These are phyloP conservation scores for Scaptomyza parva DNA, from an alignment of 2,888 invertebrate genomes.

Conservation along the genomic window DNA sequence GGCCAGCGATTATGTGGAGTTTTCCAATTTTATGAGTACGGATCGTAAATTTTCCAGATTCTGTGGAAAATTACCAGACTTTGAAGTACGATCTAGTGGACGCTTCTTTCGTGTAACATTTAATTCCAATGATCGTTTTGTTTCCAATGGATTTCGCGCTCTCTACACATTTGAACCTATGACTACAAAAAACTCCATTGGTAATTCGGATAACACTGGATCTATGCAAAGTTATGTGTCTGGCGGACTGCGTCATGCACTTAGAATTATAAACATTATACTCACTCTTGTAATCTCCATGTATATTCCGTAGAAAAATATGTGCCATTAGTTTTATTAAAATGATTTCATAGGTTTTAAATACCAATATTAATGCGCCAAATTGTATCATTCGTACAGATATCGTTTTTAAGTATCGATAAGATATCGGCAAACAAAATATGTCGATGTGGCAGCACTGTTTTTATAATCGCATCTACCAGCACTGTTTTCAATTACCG, in stretches of 20 bases:
- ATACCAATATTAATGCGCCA: neutral
- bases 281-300: slow-evolving; percentile 5
- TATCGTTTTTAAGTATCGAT: neutral
- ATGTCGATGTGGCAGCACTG: slow-evolving; percentile 6
- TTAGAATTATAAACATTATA: neutral
- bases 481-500: slow-evolving; percentile 36
- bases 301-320: neutral
- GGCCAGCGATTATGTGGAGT: slow-evolving; percentile 97
- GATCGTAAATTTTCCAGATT: slow-evolving; percentile 95
- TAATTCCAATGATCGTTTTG: slow-evolving; percentile 96
- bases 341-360: neutral
- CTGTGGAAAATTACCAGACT: slow-evolving; percentile 90
- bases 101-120: slow-evolving; percentile 98
- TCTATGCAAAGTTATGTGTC: slow-evolving; percentile 77
- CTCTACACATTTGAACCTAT: slow-evolving; percentile 91
- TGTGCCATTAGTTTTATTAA: neutral
- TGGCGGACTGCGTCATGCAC: neutral
- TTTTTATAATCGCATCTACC: neutral
- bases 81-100: slow-evolving; percentile 93
- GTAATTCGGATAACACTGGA: slow-evolving; percentile 40
- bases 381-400: neutral
- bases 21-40: slow-evolving; percentile 96
- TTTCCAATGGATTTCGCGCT: slow-evolving; percentile 97
- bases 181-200: slow-evolving; percentile 33
- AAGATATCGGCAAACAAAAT: neutral